Evolutionary conservation across 1,140 invertebrate genomes (phyloP).

Genomic region (Drosophila oshimai): DNA sequence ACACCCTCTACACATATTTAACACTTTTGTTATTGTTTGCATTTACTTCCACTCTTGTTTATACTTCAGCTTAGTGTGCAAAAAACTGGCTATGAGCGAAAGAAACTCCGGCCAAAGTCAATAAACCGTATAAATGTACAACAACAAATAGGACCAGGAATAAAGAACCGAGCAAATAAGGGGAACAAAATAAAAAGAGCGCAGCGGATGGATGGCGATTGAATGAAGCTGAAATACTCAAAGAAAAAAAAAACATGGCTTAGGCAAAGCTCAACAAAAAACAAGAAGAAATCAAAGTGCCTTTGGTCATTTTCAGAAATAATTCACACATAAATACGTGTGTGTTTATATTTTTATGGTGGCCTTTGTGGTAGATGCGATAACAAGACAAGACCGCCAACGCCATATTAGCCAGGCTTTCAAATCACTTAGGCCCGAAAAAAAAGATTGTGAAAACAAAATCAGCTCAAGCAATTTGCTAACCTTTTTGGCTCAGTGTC

Average conservation of each 20-base stretch:
- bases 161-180: constrained; percentile 13
- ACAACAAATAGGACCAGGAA: constrained; percentile 27
- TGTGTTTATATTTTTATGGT: constrained; percentile 43
- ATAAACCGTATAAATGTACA: constrained; percentile 65
- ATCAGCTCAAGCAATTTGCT: constrained; percentile 50
- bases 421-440: constrained; percentile 40
- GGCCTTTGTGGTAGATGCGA: constrained; percentile 30
- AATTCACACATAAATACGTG: constrained; percentile 50
- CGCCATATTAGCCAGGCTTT: constrained; percentile 73
- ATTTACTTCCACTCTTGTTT: constrained; percentile 62
- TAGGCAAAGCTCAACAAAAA: constrained; percentile 11
- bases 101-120: constrained; percentile 56
- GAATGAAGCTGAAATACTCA: constrained; percentile 1
- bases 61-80: constrained; percentile 59
- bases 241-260: constrained; percentile 7
- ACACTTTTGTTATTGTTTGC: constrained; percentile 61
- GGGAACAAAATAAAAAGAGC: constrained; percentile 36
- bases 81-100: constrained; percentile 42
- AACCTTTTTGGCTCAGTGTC: constrained; percentile 39
- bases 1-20: constrained; percentile 22
- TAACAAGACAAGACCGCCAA: constrained; percentile 67
- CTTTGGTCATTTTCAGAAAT: constrained; percentile 48
- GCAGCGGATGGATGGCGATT: neutral
- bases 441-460: constrained; percentile 4
- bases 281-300: constrained; percentile 21